Evolutionary conservation across 2,888 invertebrate genomes (phyloP), one percentile per base, ranked within the genome.

Genomic region (Linnaemya tessellans): DNA sequence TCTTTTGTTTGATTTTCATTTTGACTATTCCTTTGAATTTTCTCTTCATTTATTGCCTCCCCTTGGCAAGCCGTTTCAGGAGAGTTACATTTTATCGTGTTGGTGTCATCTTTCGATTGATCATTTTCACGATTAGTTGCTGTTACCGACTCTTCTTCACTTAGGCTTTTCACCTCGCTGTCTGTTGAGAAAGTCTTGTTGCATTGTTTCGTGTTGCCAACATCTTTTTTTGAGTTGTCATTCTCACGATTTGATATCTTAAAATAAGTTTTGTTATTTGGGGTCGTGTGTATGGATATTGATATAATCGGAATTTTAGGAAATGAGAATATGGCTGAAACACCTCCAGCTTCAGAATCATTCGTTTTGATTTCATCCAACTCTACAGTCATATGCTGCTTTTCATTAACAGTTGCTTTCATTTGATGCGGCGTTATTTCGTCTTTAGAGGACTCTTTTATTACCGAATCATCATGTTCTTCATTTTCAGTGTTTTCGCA

Each of bases 261-360:
- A 35, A 82, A 82, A 56, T 70, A 82, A 7, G 81, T 75, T 30
- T 82, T 82, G 9, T 82, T 82, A 49, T 70, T 82, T 2, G 68
- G 75, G n/a, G 75, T 56, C 9, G 81, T 82, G 15, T 56, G 62
- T 62, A 82, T 82, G 2, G 81, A 82, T 70, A 82, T 82, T 8
- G 81, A 82, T 49, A 82, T 82, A 1, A 77, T 77, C 15, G 81
- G 81, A 38, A 82, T 82, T 77, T 82, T 82, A 0, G 81, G 81
- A 82, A 82, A 82, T 15, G 81, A 77, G 10, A 82, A 82, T 64
- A 82, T 82, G 3, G 80, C 80, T 11, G 80, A 81, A 20, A 81
- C 81, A 3, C 81, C 62, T 9, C 54, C 30, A 3, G 18, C 9
- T 15, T 70, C 70, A 5, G 77, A 43, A n/a, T 75, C 75, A 51